Conservation (phyloP, 2,888 invertebrate species). For the Drosophila longiperda region DNA sequence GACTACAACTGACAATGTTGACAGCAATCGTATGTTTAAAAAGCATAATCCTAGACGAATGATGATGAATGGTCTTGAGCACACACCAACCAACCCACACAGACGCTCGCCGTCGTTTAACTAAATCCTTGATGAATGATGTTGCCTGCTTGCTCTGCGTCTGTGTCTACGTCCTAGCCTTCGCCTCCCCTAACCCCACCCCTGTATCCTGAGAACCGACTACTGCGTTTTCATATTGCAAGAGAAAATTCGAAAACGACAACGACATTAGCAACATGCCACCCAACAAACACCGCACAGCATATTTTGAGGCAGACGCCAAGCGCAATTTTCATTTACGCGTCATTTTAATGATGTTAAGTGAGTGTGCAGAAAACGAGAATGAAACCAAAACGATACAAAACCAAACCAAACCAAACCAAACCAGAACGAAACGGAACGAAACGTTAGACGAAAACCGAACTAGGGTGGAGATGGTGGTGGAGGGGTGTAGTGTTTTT, state of each 20-base stretch:
- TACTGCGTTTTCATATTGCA: slow-evolving; percentile 71
- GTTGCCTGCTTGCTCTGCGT: slow-evolving; percentile 40
- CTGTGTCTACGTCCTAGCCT: not conserved
- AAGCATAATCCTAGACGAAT: slow-evolving; percentile 82
- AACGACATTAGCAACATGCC: slow-evolving; percentile 67
- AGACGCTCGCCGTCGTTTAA: slow-evolving; percentile 74
- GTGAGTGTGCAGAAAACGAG: slow-evolving; percentile 79
- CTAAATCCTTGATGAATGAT: slow-evolving; percentile 81
- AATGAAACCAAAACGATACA: slow-evolving; percentile 42
- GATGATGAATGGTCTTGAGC: slow-evolving; percentile 77
- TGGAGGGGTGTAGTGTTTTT: slow-evolving; percentile 42
- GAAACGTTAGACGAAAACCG: not conserved
- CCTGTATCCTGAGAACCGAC: slow-evolving; percentile 11
- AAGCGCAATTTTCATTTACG: slow-evolving; percentile 77
- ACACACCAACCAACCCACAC: slow-evolving; percentile 26
- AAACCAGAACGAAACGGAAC: not conserved
- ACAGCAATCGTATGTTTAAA: slow-evolving; percentile 83
- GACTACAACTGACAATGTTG: slow-evolving; percentile 74
- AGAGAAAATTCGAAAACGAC: slow-evolving; percentile 64
- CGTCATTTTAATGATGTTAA: slow-evolving; percentile 81
- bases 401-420: slow-evolving; percentile 5
- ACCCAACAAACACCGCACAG: slow-evolving; percentile 40
- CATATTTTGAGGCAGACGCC: slow-evolving; percentile 52
- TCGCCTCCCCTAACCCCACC: not conserved
- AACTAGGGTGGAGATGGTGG: not conserved